Evolutionary conservation across 2,797 vertebrate species (phyloP).

Genomic region (Buceros bicornis): DNA sequence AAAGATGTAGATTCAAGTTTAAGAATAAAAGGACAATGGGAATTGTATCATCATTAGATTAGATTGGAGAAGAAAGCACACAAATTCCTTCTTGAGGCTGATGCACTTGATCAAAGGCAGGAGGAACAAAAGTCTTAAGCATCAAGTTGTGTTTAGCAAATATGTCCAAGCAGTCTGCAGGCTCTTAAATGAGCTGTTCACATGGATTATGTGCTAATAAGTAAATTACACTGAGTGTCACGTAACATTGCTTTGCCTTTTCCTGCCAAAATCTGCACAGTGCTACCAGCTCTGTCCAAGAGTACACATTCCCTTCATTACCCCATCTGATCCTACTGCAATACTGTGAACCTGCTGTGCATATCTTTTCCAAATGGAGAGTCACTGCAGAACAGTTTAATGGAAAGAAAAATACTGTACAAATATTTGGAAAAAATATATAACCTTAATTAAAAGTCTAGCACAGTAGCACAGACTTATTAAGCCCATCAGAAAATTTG

Average conservation of each 20-base stretch:
- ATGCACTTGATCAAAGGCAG: not conserved
- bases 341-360: not conserved
- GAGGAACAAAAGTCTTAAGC: not conserved
- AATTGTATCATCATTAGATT: not conserved
- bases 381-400: not conserved
- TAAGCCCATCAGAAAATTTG: conserved; percentile 46
- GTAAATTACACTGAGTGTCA: not conserved
- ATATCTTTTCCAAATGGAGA: not conserved
- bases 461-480: not conserved
- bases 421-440: conserved; percentile 6
- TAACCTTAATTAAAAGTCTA: conserved; percentile 40
- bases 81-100: not conserved
- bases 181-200: not conserved
- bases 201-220: not conserved
- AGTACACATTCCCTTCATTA: not conserved
- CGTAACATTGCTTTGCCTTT: not conserved
- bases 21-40: not conserved
- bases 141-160: not conserved
- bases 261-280: not conserved
- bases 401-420: not conserved
- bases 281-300: not conserved
- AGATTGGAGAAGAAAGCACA: not conserved
- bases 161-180: not conserved
- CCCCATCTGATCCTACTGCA: not conserved
- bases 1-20: not conserved